A percentile compares a stretch with the other conserved stretches of the same genome.
Conservation (phyloP, 2,888 invertebrate species). For the Drosophila differens region DNA sequence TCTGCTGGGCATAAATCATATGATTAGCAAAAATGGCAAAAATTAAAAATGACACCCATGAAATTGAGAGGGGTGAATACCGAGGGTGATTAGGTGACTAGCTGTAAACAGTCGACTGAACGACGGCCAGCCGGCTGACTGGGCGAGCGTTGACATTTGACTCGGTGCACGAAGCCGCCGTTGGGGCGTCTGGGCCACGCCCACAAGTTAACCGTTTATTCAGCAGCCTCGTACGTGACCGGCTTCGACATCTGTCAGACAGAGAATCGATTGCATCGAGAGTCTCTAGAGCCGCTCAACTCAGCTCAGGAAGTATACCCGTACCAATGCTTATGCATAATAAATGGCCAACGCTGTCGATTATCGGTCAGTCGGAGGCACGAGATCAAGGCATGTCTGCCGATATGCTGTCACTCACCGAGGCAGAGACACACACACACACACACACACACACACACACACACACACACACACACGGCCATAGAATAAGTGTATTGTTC, state of each 20-base stretch:
- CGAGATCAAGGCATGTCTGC: conserved; percentile 69
- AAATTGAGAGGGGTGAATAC: conserved; percentile 16
- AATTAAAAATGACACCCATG: conserved; percentile 27
- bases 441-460: background rate
- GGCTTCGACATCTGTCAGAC: conserved; percentile 38
- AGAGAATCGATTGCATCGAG: conserved; percentile 32
- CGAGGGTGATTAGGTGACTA: background rate
- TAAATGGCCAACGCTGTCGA: conserved; percentile 42
- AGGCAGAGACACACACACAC: background rate
- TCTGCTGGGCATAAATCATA: conserved; percentile 65
- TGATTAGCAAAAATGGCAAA: conserved; percentile 51
- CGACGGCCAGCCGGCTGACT: conserved; percentile 18
- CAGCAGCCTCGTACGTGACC: conserved; percentile 49
- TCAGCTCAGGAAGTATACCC: conserved; percentile 34
- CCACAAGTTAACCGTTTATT: conserved; percentile 35
- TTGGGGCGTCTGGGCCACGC: conserved; percentile 49
- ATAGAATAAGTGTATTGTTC: conserved; percentile 21
- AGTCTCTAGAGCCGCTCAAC: background rate
- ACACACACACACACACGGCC: background rate
- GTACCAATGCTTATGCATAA: conserved; percentile 44
- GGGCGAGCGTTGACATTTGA: conserved; percentile 76
- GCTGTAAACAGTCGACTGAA: background rate
- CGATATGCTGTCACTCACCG: conserved; percentile 56
- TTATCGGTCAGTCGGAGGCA: conserved; percentile 70
- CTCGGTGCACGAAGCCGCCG: conserved; percentile 42